Conservation (phyloP, 2,888 invertebrate species). For the Cantharis rustica region DNA sequence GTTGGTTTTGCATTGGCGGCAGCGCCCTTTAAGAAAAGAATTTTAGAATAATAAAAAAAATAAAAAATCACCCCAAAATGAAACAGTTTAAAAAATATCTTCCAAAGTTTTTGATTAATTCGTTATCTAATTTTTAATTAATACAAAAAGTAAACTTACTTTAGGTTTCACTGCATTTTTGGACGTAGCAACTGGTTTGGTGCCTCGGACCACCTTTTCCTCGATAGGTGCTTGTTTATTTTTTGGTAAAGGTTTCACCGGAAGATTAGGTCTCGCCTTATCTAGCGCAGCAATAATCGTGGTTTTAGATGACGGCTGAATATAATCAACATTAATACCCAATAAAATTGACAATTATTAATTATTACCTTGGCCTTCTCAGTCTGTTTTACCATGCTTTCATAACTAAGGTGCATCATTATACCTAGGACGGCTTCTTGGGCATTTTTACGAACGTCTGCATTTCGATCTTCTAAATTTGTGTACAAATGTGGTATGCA, state of each 20-base stretch:
- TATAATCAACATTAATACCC: background rate
- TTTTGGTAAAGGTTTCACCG: constrained; percentile 76
- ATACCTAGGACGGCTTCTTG: constrained; percentile 88
- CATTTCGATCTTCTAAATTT: constrained; percentile 88
- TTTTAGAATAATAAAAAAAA: background rate
- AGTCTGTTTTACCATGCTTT: constrained; percentile 73
- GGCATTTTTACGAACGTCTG: constrained; percentile 88
- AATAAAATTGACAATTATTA: constrained; percentile 10
- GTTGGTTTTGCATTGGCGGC: constrained; percentile 50
- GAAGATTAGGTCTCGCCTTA: constrained; percentile 83
- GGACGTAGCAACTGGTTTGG: constrained; percentile 60
- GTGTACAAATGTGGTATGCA: constrained; percentile 79
- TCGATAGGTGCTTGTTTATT: constrained; percentile 58
- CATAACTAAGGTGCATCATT: constrained; percentile 91
- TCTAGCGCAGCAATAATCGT: constrained; percentile 81
- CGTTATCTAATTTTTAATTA: no score
- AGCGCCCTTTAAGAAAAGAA: constrained; percentile 5
- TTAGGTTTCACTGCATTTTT: constrained; percentile 62
- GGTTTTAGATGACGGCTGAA: constrained; percentile 74
- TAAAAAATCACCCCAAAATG: no score
- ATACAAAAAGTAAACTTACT: constrained; percentile 43
- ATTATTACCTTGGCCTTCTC: constrained; percentile 74
- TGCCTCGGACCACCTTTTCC: constrained; percentile 63
- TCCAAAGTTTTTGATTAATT: no score
- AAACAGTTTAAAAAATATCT: no score